phyloP scores from a whole-genome alignment of 23 tunicate species.

The Styela clava region DNA sequence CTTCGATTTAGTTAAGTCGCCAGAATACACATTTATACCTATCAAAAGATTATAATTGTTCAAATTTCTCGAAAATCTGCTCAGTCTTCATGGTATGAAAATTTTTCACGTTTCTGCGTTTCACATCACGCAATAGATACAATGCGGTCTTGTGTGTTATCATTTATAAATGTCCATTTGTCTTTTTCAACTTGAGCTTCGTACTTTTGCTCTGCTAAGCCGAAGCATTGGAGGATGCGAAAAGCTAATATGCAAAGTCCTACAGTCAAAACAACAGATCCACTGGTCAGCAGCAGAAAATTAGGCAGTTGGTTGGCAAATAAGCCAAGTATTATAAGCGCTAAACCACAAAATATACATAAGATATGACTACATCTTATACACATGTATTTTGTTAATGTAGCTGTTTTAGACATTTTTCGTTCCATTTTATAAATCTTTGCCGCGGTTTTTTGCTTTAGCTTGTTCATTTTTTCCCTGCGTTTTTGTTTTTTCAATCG shows the following conservation, averaged over 20 bases:
- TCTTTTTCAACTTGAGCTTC: background rate
- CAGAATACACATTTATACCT: too few species aligned
- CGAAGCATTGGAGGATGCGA: constrained; percentile 11
- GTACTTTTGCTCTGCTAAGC: background rate
- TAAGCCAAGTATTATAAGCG: constrained; percentile 41
- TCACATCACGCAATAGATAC: background rate
- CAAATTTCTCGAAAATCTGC: too few species aligned
- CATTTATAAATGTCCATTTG: background rate
- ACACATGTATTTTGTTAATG: background rate
- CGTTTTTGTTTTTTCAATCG: constrained; percentile 1
- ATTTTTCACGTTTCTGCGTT: too few species aligned
- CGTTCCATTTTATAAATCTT: constrained; percentile 32
- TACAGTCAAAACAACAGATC: constrained; percentile 17
- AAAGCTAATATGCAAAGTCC: constrained; percentile 29
- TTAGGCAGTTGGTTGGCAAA: constrained; percentile 30
- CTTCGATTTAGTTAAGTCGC: too few species aligned
- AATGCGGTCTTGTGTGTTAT: background rate
- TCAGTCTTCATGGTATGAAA: too few species aligned
- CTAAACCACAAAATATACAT: constrained; percentile 32
- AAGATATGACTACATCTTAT: constrained; percentile 3
- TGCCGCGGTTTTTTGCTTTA: background rate
- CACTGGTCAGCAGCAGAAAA: constrained; percentile 35
- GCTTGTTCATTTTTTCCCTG: background rate
- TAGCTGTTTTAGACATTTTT: constrained; percentile 21
- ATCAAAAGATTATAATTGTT: too few species aligned